Base-by-base conservation (phyloP, 2,113 vertebrate species). In the Halichoerus grypus region DNA sequence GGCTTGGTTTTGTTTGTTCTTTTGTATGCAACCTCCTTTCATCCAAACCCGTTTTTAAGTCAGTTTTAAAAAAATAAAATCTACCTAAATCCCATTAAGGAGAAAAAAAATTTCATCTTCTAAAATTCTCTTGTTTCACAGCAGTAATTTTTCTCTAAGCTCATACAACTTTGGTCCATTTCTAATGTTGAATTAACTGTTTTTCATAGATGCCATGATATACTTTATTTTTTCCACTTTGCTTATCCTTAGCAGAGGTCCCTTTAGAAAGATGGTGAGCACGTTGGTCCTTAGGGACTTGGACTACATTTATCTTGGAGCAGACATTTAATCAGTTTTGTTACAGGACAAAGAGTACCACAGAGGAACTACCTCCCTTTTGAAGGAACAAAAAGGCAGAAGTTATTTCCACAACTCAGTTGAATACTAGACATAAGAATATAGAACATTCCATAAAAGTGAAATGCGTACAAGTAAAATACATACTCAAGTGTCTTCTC, bases 41-140 rank as follows among this genome's bases (percentile, higher is more conserved):
- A 77, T 24, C 16, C 3, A 69, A 96, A 14, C 18, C 33, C 31
- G 22, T 88, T 96, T 77, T 46, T 26, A 63, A 82, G 81, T 31
- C 53, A 46, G 9, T 71, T 71, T 71, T 77, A 4, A 79, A 79
- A 69, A 82, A 88, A 19, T 92, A 57, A 95, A 96, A 77, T 49
- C 39, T 7, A 87, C 65, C 53, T 36, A 39, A 67, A 59, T 82
- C 76, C 59, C 72, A 63, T 42, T 61, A 87, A 21, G 49, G 26
- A 97, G 57, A 91, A 96, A 91, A 80, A 74, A 28, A 49, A 71
- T 10, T 31, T 91, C 53, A 63, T 26, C 61, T 90, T 74, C n/a
- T 94, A 46, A 74, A 86, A 90, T 59, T 94, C 36, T 92, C 28
- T 26, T 18, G 22, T 84, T 83, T 72, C 21, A 59, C 1, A 72